A percentile compares a stretch with the other conserved stretches of the same genome.
Evolutionary conservation across 2,113 vertebrate genomes (phyloP).

Genomic region (Xiphias gladius): DNA sequence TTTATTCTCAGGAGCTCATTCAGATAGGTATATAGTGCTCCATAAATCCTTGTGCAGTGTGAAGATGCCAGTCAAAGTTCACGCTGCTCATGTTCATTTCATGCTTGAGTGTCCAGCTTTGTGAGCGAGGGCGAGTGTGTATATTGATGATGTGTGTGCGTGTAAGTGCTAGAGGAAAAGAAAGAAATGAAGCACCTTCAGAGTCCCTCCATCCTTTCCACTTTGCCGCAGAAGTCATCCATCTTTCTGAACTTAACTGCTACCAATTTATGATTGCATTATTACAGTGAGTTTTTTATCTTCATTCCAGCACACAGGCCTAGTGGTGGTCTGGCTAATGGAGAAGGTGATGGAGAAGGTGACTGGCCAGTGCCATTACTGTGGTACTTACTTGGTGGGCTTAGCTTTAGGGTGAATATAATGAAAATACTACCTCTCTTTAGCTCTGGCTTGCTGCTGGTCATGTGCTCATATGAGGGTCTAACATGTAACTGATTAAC

Average conservation of each 20-base stretch:
- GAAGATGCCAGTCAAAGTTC: slow-evolving; percentile 84
- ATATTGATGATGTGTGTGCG: slow-evolving; percentile 73
- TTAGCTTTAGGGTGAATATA: slow-evolving; percentile 34
- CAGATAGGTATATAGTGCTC: slow-evolving; percentile 72
- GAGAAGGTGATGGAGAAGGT: slow-evolving; percentile 72
- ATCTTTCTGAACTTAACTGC: slow-evolving; percentile 78
- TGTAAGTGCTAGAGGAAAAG: slow-evolving; percentile 68
- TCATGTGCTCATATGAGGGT: neutral
- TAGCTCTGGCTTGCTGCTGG: neutral
- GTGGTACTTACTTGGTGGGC: neutral
- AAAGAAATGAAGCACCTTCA: slow-evolving; percentile 68
- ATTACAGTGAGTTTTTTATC: slow-evolving; percentile 68
- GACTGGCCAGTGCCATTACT: slow-evolving; percentile 49
- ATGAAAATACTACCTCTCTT: slow-evolving; percentile 12
- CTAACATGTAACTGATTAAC: neutral
- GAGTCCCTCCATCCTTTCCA: slow-evolving; percentile 69
- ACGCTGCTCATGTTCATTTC: slow-evolving; percentile 83
- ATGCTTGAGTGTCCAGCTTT: slow-evolving; percentile 77
- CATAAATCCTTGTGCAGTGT: slow-evolving; percentile 73
- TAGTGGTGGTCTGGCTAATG: slow-evolving; percentile 59
- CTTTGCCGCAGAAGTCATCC: slow-evolving; percentile 70
- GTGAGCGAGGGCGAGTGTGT: slow-evolving; percentile 61
- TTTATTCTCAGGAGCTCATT: slow-evolving; percentile 70
- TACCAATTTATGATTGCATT: slow-evolving; percentile 79
- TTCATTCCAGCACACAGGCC: slow-evolving; percentile 47